A percentile compares a stretch with the other conserved stretches of the same genome.
phyloP scores from a whole-genome alignment of 2,113 vertebrate species.

The Prochilodus magdalenae region DNA sequence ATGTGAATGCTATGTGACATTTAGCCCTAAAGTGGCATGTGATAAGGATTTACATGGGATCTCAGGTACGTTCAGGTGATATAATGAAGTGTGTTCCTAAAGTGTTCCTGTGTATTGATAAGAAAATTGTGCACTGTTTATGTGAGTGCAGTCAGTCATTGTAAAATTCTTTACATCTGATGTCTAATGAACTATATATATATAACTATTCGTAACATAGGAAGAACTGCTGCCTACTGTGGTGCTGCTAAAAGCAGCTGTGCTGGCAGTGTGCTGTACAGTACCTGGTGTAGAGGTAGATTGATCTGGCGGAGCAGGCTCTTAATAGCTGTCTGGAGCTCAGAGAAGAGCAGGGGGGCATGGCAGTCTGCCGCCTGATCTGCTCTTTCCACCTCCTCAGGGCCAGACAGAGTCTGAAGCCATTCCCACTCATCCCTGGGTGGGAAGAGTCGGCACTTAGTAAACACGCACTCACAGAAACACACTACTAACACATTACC shows the following conservation, averaged over 20 bases:
- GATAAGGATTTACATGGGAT: too few relatives aligned
- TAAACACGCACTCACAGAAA: conserved; percentile 27
- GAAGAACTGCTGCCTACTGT: neutral
- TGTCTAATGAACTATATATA: neutral
- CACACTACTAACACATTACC: neutral
- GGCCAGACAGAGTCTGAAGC: conserved; percentile 89
- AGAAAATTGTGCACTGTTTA: too few relatives aligned
- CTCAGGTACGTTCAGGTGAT: too few relatives aligned
- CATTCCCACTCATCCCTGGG: conserved; percentile 97
- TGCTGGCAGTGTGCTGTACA: conserved; percentile 1
- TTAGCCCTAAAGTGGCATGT: too few relatives aligned
- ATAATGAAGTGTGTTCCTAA: too few relatives aligned
- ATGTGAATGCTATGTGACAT: too few relatives aligned
- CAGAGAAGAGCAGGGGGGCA: conserved; percentile 87
- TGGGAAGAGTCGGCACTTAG: conserved; percentile 57
- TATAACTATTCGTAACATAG: neutral
- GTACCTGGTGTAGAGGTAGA: conserved; percentile 87
- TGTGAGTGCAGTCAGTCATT: neutral
- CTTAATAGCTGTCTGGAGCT: conserved; percentile 92
- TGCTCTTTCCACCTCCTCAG: conserved; percentile 82
- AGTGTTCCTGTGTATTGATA: too few relatives aligned
- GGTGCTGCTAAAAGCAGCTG: neutral
- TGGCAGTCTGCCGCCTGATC: conserved; percentile 82
- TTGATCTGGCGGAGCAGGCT: conserved; percentile 91
- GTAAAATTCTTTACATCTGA: neutral